phyloP scores from a whole-genome alignment of 2,797 vertebrate species.

The Gambusia yucatana region DNA sequence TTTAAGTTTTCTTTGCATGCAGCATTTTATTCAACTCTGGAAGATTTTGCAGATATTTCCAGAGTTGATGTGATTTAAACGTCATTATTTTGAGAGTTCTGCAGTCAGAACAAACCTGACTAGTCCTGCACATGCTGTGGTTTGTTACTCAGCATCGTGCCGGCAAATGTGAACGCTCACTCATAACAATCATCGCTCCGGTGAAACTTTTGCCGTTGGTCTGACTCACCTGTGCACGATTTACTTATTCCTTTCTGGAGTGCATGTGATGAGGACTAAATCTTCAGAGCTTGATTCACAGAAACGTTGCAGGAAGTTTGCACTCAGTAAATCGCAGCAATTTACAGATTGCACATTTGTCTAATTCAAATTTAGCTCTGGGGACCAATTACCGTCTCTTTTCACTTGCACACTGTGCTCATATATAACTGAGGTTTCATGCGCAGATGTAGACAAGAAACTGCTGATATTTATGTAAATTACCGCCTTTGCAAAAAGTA shows the following conservation, averaged over 20 bases:
- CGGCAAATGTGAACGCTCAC: conserved; percentile 7
- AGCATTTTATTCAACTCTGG: not conserved
- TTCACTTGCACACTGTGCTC: not conserved
- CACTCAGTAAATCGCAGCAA: not conserved
- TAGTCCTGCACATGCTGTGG: not conserved
- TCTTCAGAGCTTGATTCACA: not conserved
- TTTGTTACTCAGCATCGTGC: conserved; percentile 1
- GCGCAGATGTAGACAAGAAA: not conserved
- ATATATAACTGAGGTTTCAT: not conserved
- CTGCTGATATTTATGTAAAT: conserved; percentile 10
- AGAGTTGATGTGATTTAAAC: not conserved
- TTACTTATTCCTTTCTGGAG: not conserved
- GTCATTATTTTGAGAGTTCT: not conserved
- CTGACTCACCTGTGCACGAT: not conserved
- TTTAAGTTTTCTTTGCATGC: not conserved
- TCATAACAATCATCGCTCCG: not conserved
- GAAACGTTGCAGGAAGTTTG: not conserved
- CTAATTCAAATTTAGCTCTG: not conserved
- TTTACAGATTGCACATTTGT: not conserved
- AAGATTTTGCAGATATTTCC: not conserved
- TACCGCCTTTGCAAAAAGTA: conserved; percentile 2
- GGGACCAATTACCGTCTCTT: not conserved
- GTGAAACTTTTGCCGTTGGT: not conserved
- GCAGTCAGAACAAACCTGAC: not conserved
- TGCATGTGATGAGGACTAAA: not conserved